phyloP scores from a whole-genome alignment of 1,140 invertebrate genomes.

The Heliothis subflexa region DNA sequence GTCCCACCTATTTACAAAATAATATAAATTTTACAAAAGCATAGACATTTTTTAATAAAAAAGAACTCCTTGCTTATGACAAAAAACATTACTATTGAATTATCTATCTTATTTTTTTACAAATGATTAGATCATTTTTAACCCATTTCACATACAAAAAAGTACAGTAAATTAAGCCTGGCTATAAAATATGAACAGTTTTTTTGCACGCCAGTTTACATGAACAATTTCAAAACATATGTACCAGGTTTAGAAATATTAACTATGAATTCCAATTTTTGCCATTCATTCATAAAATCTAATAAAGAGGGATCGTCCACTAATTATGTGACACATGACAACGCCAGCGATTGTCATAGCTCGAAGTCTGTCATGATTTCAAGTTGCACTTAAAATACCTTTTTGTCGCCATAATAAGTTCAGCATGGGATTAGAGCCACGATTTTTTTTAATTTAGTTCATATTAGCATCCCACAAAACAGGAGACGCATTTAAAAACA shows the following conservation, averaged over 20 bases:
- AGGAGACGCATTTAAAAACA: too few species aligned
- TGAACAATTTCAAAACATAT: constrained; percentile 37
- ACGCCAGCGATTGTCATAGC: not conserved
- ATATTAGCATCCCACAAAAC: too few species aligned
- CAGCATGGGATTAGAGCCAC: too few species aligned
- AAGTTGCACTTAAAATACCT: too few species aligned
- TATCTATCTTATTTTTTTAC: too few species aligned
- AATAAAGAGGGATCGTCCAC: constrained; percentile 25
- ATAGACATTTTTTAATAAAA: not conserved
- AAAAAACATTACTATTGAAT: not conserved
- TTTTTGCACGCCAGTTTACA: constrained; percentile 19
- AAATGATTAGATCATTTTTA: too few species aligned
- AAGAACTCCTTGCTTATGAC: not conserved
- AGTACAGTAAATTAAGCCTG: not conserved
- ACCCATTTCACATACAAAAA: not conserved
- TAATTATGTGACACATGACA: constrained; percentile 12
- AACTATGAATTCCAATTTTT: constrained; percentile 37
- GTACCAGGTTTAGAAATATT: constrained; percentile 23
- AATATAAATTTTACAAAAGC: not conserved
- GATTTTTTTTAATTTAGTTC: too few species aligned
- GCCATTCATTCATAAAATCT: constrained; percentile 42
- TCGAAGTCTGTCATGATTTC: too few species aligned
- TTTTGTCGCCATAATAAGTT: too few species aligned
- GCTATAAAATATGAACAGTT: not conserved
- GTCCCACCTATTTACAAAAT: not conserved